phyloP scores from a whole-genome alignment of 2,888 invertebrate species.

The Eugnorisma glareosa region DNA sequence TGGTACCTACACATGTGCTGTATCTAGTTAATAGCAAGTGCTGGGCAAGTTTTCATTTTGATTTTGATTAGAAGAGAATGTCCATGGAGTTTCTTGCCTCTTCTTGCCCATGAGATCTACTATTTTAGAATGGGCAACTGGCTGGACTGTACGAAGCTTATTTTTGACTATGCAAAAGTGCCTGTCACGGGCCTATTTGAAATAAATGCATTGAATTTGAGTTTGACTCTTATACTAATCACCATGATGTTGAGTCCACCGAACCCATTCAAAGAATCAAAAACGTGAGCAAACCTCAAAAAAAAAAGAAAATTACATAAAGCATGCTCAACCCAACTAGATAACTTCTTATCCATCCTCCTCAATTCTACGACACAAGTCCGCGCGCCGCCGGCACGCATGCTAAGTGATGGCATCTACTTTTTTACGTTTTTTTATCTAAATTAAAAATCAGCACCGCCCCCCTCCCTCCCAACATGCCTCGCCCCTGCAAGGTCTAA shows the following conservation, averaged over 20 bases:
- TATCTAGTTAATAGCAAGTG: not conserved
- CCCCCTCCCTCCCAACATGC: conserved; percentile 8
- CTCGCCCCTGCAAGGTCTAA: conserved; percentile 71
- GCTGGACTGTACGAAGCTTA: no score
- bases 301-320: not conserved
- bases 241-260: not conserved
- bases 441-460: conserved; percentile 83
- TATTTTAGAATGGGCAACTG: no score
- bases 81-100: no score
- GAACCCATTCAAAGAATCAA: not conserved
- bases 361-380: conserved; percentile 25
- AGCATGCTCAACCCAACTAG: conserved; percentile 9
- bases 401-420: conserved; percentile 77
- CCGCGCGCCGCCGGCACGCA: conserved; percentile 66
- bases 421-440: conserved; percentile 81
- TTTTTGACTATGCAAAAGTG: no score
- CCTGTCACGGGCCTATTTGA: no score
- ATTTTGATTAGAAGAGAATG: no score
- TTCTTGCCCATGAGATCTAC: no score
- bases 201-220: no score
- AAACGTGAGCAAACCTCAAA: not conserved
- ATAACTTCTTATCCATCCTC: conserved; percentile 53
- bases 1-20: not conserved
- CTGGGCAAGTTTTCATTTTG: not conserved
- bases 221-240: not conserved